Conservation (phyloP, 2,797 vertebrate genomes). For the Mionectes olivaceus region DNA sequence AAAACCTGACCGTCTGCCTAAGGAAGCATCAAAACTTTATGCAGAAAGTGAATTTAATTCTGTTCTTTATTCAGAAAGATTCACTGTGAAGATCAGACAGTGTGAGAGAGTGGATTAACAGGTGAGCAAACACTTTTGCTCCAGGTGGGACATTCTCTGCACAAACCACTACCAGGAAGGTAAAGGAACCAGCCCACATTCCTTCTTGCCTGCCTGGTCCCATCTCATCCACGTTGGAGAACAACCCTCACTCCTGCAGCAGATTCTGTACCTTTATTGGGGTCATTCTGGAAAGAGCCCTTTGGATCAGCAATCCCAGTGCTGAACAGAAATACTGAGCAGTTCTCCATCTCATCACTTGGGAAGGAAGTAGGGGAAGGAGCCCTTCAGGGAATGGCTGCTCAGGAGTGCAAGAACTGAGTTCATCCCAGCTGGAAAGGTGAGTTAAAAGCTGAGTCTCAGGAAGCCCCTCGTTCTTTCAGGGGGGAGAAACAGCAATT, state of each 20-base stretch:
- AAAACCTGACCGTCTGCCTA: background rate
- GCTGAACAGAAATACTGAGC: background rate
- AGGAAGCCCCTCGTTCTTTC: background rate
- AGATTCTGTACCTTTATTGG: background rate
- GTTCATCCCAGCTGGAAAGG: background rate
- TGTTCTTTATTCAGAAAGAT: slow-evolving; percentile 31
- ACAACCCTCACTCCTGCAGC: background rate
- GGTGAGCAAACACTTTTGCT: background rate
- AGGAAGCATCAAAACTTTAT: background rate
- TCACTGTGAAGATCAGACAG: background rate
- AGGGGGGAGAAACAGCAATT: background rate
- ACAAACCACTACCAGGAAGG: background rate
- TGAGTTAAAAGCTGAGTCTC: background rate
- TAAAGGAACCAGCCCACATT: background rate
- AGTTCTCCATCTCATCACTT: background rate
- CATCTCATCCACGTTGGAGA: background rate
- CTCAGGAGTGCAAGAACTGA: background rate
- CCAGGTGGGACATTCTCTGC: background rate
- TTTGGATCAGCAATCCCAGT: background rate
- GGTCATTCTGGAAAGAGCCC: background rate
- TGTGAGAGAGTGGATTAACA: background rate
- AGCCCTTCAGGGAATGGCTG: background rate
- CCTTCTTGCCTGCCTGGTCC: background rate
- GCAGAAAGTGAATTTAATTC: background rate
- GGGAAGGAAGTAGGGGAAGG: background rate